These are phyloP conservation scores for Mesodorylaimus sp. DNA, from an alignment of 2,888 invertebrate genomes.

Conservation along the genomic window DNA sequence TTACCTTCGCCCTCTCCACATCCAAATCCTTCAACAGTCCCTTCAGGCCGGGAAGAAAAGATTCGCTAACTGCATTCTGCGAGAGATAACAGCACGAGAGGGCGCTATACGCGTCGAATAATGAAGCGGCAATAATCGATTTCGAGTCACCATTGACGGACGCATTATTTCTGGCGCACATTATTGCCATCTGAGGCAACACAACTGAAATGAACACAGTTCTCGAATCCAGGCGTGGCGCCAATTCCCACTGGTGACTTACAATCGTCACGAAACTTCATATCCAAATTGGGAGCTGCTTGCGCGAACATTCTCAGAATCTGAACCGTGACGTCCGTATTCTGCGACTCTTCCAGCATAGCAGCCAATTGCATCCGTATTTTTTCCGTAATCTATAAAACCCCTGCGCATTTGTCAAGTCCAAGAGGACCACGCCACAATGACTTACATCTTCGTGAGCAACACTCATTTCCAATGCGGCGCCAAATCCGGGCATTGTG, in stretches of 20 bases:
- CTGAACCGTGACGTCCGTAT: slow-evolving; percentile 39
- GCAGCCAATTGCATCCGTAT: slow-evolving; percentile 34
- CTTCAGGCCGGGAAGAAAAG: slow-evolving; percentile 11
- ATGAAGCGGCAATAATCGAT: slow-evolving; percentile 42
- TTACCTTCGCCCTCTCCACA: slow-evolving; percentile 6
- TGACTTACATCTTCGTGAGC: slow-evolving; percentile 33
- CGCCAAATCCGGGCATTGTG: slow-evolving; percentile 45
- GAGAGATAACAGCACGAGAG: slow-evolving; percentile 34
- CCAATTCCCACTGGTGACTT: too few species aligned
- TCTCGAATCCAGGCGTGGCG: too few species aligned
- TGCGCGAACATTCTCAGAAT: slow-evolving; percentile 44
- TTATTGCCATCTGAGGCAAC: slow-evolving; percentile 42
- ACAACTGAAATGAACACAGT: too few species aligned
- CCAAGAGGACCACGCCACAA: slow-evolving; percentile 10
- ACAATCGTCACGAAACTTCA: slow-evolving; percentile 46
- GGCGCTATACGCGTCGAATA: slow-evolving; percentile 48
- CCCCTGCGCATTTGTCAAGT: slow-evolving; percentile 9
- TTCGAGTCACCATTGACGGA: background rate
- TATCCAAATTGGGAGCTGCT: slow-evolving; percentile 43
- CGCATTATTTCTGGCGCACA: slow-evolving; percentile 38
- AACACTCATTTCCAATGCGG: slow-evolving; percentile 36
- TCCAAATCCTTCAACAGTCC: slow-evolving; percentile 7
- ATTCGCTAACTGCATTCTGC: background rate
- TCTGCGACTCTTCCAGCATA: slow-evolving; percentile 33
- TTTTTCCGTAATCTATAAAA: slow-evolving; percentile 31